phyloP scores from a whole-genome alignment of 2,888 invertebrate genomes.

The Microchrysa polita region DNA sequence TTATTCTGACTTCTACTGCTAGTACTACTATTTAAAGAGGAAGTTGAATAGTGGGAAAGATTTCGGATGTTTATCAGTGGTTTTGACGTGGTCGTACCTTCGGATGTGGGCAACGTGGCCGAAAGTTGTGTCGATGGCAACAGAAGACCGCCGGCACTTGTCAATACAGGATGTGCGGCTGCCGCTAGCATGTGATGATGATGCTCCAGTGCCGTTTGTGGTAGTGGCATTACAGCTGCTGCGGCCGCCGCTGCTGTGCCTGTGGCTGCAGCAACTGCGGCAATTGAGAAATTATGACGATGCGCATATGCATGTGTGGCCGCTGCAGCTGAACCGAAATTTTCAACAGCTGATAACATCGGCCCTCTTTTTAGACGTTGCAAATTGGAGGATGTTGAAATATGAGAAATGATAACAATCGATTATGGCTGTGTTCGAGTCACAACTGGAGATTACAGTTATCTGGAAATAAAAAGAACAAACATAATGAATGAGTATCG shows the following conservation, averaged over 20 bases:
- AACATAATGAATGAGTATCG: no score
- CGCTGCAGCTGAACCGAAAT: slow-evolving; percentile 55
- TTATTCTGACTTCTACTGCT: slow-evolving; percentile 23
- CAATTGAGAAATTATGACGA: slow-evolving; percentile 55
- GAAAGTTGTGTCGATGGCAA: slow-evolving; percentile 49
- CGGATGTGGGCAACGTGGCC: slow-evolving; percentile 23
- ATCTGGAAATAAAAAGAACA: no score
- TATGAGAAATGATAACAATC: no score
- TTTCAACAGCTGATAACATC: slow-evolving; percentile 58
- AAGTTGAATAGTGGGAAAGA: slow-evolving; percentile 1
- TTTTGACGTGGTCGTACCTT: slow-evolving; percentile 19
- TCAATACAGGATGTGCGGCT: slow-evolving; percentile 39
- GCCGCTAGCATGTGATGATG: slow-evolving; percentile 48
- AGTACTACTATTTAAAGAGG: slow-evolving; percentile 34
- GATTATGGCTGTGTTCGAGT: no score
- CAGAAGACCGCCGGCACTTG: slow-evolving; percentile 44
- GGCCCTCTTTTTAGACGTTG: slow-evolving; percentile 43
- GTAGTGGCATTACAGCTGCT: slow-evolving; percentile 49
- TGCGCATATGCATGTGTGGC: slow-evolving; percentile 52
- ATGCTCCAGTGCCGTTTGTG: slow-evolving; percentile 35
- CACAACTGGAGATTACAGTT: no score
- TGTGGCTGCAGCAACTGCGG: slow-evolving; percentile 53
- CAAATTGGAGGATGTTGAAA: no score
- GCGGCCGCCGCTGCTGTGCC: slow-evolving; percentile 54
- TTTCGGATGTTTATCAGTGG: neutral